phyloP scores from a whole-genome alignment of 2,888 invertebrate genomes.

The Mesodorylaimus sp. region DNA sequence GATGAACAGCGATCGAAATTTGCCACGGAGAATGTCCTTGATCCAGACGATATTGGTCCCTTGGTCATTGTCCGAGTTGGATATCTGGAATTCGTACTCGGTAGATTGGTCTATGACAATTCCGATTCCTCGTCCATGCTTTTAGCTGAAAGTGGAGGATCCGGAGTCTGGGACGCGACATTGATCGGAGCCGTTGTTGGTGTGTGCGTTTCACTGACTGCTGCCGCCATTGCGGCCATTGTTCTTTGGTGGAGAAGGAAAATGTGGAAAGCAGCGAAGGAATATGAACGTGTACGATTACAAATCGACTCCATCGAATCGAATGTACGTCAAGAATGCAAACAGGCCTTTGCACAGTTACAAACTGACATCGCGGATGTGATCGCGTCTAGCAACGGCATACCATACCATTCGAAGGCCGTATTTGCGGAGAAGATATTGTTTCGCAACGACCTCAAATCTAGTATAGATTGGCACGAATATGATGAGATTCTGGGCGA shows the following conservation, averaged over 20 bases:
- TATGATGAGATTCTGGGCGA: no score
- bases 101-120: conserved; percentile 10
- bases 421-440: conserved; percentile 94
- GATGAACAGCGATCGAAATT: no score
- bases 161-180: no score
- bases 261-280: conserved; percentile 84
- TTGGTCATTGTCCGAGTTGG: conserved; percentile 19
- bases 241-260: conserved; percentile 59
- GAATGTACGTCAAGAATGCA: conserved; percentile 90
- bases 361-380: conserved; percentile 98
- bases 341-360: conserved; percentile 92
- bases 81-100: conserved; percentile 5
- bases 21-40: no score
- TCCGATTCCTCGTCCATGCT: no score
- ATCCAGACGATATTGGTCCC: no score
- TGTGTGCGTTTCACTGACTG: conserved; percentile 56
- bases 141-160: neutral
- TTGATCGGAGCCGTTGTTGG: conserved; percentile 8
- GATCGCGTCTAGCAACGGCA: conserved; percentile 82
- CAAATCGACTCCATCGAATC: conserved; percentile 97
- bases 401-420: conserved; percentile 82
- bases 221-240: conserved; percentile 53
- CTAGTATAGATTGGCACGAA: no score
- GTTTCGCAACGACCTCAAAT: conserved; percentile 54
- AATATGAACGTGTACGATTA: conserved; percentile 91